Conservation (phyloP, 1,140 invertebrate genomes). For the Pissodes strobi region DNA sequence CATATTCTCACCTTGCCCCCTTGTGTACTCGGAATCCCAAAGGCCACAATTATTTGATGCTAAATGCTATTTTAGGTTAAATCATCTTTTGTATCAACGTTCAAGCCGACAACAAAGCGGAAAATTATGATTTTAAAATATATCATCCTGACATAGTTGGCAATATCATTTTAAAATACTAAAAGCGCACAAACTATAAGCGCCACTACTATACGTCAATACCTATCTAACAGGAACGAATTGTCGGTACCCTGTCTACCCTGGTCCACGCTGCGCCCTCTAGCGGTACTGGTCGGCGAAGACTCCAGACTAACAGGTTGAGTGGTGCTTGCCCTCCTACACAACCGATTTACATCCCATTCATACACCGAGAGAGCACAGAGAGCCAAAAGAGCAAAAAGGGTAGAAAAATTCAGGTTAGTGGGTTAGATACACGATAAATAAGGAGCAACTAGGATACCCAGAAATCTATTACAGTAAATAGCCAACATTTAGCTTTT, state of each 20-base stretch:
- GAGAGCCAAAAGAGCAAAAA: conserved; percentile 22
- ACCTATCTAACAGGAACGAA: conserved; percentile 17
- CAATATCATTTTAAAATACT: neutral
- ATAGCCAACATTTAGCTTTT: neutral
- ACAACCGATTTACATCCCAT: conserved; percentile 16
- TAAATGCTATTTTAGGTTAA: too few relatives aligned
- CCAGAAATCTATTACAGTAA: neutral
- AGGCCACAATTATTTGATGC: too few relatives aligned
- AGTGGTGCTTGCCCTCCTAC: conserved; percentile 22
- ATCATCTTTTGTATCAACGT: too few relatives aligned
- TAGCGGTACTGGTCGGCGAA: conserved; percentile 13
- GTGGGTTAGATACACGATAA: conserved; percentile 1
- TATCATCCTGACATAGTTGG: neutral
- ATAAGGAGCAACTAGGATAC: neutral
- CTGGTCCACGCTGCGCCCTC: neutral
- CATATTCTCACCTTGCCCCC: too few relatives aligned
- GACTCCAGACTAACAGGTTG: conserved; percentile 21
- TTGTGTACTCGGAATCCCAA: too few relatives aligned
- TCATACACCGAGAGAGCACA: conserved; percentile 22
- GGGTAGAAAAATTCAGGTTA: conserved; percentile 20
- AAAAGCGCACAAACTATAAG: neutral
- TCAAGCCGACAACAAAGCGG: too few relatives aligned
- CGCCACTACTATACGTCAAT: conserved; percentile 13
- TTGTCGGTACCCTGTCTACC: conserved; percentile 9
- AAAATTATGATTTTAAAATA: too few relatives aligned